Evolutionary conservation across 2,113 vertebrate species (phyloP).

Genomic region (cattle (Bos taurus)): DNA sequence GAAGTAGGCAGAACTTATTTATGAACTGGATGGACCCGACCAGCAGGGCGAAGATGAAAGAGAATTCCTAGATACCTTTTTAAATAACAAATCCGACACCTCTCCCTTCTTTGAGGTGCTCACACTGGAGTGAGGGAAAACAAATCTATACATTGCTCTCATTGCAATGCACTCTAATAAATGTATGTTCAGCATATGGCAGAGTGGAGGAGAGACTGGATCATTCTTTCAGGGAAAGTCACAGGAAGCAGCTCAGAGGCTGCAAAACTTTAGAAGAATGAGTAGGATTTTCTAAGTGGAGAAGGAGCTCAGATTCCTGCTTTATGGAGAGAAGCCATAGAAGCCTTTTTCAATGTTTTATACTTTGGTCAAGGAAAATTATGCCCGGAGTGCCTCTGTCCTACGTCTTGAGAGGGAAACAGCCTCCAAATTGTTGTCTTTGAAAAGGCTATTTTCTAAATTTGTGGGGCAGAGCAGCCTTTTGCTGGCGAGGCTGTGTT

Average conservation of each 20-base stretch:
- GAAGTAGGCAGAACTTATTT: background rate
- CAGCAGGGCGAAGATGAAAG: background rate
- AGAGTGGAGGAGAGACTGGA: background rate
- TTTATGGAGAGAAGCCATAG: background rate
- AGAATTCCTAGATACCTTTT: background rate
- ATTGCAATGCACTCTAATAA: background rate
- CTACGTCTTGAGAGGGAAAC: background rate
- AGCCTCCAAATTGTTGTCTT: background rate
- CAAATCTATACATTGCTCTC: background rate
- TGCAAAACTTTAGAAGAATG: background rate
- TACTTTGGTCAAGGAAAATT: background rate
- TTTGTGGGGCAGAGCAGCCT: background rate
- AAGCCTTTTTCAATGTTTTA: background rate
- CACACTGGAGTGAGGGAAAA: background rate
- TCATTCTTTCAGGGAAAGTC: background rate
- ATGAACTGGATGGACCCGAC: background rate
- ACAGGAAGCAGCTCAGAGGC: background rate
- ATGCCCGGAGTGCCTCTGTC: background rate
- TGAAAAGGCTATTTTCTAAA: background rate
- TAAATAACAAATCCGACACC: background rate
- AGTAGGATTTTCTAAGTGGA: background rate
- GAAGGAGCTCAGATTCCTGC: background rate
- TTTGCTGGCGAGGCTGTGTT: background rate
- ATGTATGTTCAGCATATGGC: background rate
- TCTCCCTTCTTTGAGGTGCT: background rate